Percentiles rank a stretch among this genome's conserved stretches.
Evolutionary conservation across 2,888 invertebrate species (phyloP).

Genomic region (Eristalis pertinax): DNA sequence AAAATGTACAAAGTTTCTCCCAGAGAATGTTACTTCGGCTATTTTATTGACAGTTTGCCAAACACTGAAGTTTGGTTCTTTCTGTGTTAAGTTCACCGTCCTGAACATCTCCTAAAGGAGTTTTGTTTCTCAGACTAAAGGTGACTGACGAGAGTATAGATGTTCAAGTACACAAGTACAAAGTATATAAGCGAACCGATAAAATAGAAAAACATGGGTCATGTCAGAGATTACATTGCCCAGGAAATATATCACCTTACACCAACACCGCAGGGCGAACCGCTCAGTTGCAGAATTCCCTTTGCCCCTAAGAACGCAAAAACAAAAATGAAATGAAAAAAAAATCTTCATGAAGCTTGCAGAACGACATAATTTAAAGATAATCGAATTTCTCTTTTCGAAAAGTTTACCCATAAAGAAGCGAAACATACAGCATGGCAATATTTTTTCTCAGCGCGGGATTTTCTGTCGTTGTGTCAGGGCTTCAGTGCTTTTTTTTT

Average conservation of each 20-base stretch:
- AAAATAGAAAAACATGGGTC: slow-evolving; percentile 19
- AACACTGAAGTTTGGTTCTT: too few relatives aligned
- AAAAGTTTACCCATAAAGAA: slow-evolving; percentile 43
- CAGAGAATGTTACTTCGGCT: too few relatives aligned
- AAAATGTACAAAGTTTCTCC: too few relatives aligned
- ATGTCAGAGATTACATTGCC: slow-evolving; percentile 1
- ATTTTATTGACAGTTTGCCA: too few relatives aligned
- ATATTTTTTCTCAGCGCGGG: neutral
- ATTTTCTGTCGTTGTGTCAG: slow-evolving; percentile 3
- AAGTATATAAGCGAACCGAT: neutral
- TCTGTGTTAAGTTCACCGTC: too few relatives aligned
- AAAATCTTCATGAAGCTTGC: slow-evolving; percentile 1
- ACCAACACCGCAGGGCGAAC: neutral
- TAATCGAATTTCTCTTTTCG: slow-evolving; percentile 45
- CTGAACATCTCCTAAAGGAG: too few relatives aligned
- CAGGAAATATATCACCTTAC: neutral
- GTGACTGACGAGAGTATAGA: neutral
- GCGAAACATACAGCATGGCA: slow-evolving; percentile 12
- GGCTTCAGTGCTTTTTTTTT: neutral
- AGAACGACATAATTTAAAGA: slow-evolving; percentile 44
- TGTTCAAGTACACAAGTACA: neutral
- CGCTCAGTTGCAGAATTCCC: slow-evolving; percentile 1
- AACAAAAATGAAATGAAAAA: neutral
- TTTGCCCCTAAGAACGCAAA: neutral
- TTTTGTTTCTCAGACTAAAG: neutral